These are phyloP conservation scores for Muntiacus reevesi DNA, from an alignment of 2,113 vertebrate species.

Conservation along the genomic window DNA sequence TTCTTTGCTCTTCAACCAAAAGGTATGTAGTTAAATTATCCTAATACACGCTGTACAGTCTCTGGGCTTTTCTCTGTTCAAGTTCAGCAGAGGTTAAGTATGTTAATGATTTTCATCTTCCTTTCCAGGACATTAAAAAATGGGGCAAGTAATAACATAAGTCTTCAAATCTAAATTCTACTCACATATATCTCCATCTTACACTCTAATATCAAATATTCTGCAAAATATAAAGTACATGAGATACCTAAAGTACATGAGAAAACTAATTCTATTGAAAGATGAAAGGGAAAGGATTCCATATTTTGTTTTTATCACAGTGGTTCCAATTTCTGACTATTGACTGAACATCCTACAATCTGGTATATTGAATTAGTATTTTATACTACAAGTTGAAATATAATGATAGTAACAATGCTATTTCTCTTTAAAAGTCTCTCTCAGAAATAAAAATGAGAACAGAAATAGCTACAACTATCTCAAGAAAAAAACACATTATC, in stretches of 20 bases:
- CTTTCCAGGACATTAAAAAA: not conserved
- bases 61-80: not conserved
- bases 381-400: not conserved
- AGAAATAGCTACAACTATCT: not conserved
- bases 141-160: not conserved
- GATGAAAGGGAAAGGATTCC: not conserved
- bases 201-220: not conserved
- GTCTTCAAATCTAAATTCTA: not conserved
- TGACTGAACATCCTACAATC: not conserved
- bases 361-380: not conserved
- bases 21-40: not conserved
- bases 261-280: slow-evolving; percentile 21
- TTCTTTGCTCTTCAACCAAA: not conserved
- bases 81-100: not conserved
- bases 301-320: slow-evolving; percentile 24
- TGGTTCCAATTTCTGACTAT: not conserved
- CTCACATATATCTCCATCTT: not conserved
- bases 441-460: not conserved
- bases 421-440: slow-evolving; percentile 2
- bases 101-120: not conserved
- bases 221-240: not conserved
- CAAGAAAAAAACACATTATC: not conserved
- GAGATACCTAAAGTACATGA: not conserved
- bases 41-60: not conserved
- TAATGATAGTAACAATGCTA: not conserved